Base-by-base conservation (phyloP, 2,113 vertebrate genomes). In the Macaca mulatta region DNA sequence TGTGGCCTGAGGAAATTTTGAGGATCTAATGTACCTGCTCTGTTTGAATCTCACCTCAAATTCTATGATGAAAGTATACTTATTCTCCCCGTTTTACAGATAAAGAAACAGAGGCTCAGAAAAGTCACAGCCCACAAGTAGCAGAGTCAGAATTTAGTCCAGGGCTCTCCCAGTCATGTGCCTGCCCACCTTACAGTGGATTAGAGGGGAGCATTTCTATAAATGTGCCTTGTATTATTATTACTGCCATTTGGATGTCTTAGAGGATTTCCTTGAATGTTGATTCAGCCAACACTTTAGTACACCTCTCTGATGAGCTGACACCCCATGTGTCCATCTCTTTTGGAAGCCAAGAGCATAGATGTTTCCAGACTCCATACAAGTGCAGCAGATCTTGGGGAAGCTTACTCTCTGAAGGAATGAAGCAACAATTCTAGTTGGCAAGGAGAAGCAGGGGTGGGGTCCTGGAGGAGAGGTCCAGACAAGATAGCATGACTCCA, bases 11-110 rank as follows among this genome's bases (percentile, higher is more conserved):
- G 43, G n/a, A 38, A 43, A 17, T 64, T 77, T 38, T 18, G 35
- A 20, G 12, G 27, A 1, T 72, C 83, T 52, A 22, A 43, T 4
- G 6, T 18, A 25, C 20, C 48, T 61, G 17, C 70, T 67, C 9
- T 80, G 57, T 69, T 38, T 45, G 40, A 82, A 30, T 78, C 95
- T 92, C 82, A 80, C 43, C 81, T 94, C 38, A 6, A 80, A 40
- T 52, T 6, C 30, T 52, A 43, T 8, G 13, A 22, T 61, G 40
- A 79, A 97, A 92, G 67, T 59, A 50, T 22, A n/a, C 16, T 35
- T 69, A 8, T 59, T 52, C 3, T 23, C 75, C 30, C 25, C 50
- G 4, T 77, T 92, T 96, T 64, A 59, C 43, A 93, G 40, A 45
- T 35, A 45, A 93, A 7, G 40, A 92, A 87, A 55, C 22, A 72